Conservation (phyloP, 2,797 vertebrate genomes). For the Sebastes cheni region DNA sequence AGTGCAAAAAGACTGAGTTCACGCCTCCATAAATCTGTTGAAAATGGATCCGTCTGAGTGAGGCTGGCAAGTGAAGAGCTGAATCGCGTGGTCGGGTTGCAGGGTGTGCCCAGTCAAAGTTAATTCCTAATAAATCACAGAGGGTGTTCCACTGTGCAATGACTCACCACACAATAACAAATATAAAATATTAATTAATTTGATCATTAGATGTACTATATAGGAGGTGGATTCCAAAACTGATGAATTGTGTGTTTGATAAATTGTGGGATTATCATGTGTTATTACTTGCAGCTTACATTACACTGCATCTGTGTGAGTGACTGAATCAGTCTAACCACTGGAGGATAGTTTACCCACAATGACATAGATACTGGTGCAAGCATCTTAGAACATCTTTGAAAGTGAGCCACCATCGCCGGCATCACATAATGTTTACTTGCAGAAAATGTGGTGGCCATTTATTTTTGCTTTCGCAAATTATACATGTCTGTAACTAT, state of each 20-base stretch:
- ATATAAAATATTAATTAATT: constrained; percentile 25
- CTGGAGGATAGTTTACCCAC: constrained; percentile 51
- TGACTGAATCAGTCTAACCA: constrained; percentile 45
- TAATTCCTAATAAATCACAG: constrained; percentile 57
- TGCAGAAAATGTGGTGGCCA: constrained; percentile 29
- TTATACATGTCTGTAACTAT: constrained; percentile 39
- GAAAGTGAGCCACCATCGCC: constrained; percentile 33
- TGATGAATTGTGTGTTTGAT: constrained; percentile 26
- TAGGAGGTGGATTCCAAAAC: constrained; percentile 22
- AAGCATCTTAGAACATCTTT: constrained; percentile 40
- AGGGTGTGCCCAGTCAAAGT: constrained; percentile 60
- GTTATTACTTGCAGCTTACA: constrained; percentile 44
- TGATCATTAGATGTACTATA: constrained; percentile 4
- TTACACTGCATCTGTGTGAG: constrained; percentile 46
- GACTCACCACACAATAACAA: constrained; percentile 47
- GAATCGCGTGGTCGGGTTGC: constrained; percentile 30
- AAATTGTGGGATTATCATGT: constrained; percentile 27
- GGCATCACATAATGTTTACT: constrained; percentile 59
- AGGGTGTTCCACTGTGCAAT: constrained; percentile 49
- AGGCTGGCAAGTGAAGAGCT: constrained; percentile 30
- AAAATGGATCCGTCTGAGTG: constrained; percentile 40
- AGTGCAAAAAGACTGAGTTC: constrained; percentile 30
- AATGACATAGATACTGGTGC: constrained; percentile 58
- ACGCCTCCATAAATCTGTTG: constrained; percentile 49
- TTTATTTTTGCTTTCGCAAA: constrained; percentile 25